phyloP scores from a whole-genome alignment of 2,797 vertebrate species.

The Myiothlypis chrysogaster region DNA sequence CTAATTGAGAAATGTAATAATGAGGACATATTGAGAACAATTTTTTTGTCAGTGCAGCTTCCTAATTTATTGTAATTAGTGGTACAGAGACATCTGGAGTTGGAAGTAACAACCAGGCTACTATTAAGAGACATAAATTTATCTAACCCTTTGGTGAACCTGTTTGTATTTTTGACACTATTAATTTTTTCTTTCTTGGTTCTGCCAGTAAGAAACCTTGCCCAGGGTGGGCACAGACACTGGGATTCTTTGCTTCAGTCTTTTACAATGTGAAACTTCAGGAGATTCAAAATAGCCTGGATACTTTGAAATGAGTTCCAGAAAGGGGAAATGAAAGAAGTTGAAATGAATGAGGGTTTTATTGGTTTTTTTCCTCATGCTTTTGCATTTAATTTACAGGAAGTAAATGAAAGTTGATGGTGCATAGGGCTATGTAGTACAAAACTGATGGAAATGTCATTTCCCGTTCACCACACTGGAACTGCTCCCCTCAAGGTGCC shows the following conservation, averaged over 20 bases:
- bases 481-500: not conserved
- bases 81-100: conserved; percentile 1
- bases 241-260: not conserved
- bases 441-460: not conserved
- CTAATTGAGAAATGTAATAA: not conserved
- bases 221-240: not conserved
- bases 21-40: not conserved
- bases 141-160: not conserved
- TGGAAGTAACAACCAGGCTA: not conserved
- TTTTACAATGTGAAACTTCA: not conserved
- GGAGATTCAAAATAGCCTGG: not conserved
- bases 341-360: not conserved
- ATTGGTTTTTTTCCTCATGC: not conserved
- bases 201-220: not conserved
- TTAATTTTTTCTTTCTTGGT: not conserved
- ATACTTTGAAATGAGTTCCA: not conserved
- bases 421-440: not conserved
- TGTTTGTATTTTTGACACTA: not conserved
- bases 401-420: not conserved
- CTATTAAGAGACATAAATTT: not conserved
- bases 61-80: conserved; percentile 26
- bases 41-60: not conserved
- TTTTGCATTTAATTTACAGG: not conserved
- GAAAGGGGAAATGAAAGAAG: not conserved
- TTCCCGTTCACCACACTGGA: not conserved